These are phyloP conservation scores for Sericinus montela DNA, from an alignment of 2,888 invertebrate species.

Conservation along the genomic window DNA sequence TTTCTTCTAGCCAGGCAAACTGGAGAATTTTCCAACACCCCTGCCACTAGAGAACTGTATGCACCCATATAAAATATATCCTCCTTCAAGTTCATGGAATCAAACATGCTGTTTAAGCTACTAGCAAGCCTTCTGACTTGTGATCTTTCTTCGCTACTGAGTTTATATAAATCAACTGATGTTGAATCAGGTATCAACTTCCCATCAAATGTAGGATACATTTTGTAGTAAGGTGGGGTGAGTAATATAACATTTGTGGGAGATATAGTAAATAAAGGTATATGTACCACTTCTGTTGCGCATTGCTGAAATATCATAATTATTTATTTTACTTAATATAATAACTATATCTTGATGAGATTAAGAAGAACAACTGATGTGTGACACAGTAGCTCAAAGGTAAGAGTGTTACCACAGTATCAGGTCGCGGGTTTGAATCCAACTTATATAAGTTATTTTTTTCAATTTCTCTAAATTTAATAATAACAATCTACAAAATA, in stretches of 20 bases:
- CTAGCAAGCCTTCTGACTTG: constrained; percentile 66
- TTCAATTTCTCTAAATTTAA: too few species aligned
- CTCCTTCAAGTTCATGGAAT: constrained; percentile 80
- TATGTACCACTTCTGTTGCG: constrained; percentile 79
- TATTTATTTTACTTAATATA: too few species aligned
- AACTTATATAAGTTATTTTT: too few species aligned
- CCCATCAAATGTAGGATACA: constrained; percentile 76
- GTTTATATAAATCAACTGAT: constrained; percentile 53
- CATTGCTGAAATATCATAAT: constrained; percentile 74
- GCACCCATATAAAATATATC: constrained; percentile 83
- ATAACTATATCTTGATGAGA: too few species aligned
- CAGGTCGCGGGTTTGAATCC: too few species aligned
- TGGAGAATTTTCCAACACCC: constrained; percentile 78
- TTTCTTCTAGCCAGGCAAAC: constrained; percentile 75
- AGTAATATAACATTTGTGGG: constrained; percentile 80
- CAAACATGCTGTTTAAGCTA: constrained; percentile 74
- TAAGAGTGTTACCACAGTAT: too few species aligned
- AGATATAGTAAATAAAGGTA: constrained; percentile 80
- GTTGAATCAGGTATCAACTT: constrained; percentile 47
- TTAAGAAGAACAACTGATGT: too few species aligned
- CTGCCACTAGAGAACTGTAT: constrained; percentile 80
- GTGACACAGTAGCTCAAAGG: too few species aligned
- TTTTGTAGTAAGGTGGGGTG: constrained; percentile 78
- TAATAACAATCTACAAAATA: too few species aligned
- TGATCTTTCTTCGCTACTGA: constrained; percentile 57